phyloP scores from a whole-genome alignment of 2,888 invertebrate species.

The Andrena trimmerana region DNA sequence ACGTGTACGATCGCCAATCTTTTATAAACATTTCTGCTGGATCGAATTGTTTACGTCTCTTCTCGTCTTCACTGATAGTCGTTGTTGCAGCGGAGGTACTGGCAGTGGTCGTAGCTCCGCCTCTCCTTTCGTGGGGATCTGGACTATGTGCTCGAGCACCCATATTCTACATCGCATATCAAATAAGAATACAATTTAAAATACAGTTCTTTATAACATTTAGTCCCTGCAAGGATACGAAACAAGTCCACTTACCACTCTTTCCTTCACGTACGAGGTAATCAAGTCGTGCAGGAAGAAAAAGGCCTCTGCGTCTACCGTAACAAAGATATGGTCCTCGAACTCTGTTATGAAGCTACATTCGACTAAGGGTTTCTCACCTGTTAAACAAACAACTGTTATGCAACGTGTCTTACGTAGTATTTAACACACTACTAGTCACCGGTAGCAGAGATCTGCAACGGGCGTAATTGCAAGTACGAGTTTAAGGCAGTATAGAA shows the following conservation, averaged over 20 bases:
- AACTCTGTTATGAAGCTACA: conserved; percentile 99
- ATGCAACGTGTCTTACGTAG: background rate
- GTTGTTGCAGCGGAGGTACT: conserved; percentile 66
- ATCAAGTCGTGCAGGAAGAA: conserved; percentile 99
- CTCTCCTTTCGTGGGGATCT: conserved; percentile 80
- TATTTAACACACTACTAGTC: conserved; percentile 3
- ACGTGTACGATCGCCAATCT: conserved; percentile 96
- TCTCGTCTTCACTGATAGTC: conserved; percentile 82
- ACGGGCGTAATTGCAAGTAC: background rate
- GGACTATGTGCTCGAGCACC: conserved; percentile 84
- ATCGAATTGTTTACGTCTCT: conserved; percentile 84
- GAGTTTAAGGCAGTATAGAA: background rate
- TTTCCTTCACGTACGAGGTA: conserved; percentile 97
- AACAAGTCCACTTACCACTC: conserved; percentile 87
- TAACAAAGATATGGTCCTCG: conserved; percentile 99
- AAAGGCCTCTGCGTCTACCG: conserved; percentile 99
- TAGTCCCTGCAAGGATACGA: background rate
- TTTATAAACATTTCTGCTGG: conserved; percentile 89
- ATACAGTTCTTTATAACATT: background rate
- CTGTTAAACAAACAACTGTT: conserved; percentile 82
- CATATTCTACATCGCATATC: conserved; percentile 77
- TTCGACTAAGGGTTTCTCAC: conserved; percentile 94
- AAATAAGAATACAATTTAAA: conserved; percentile 4
- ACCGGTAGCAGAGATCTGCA: background rate
- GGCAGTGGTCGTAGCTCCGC: conserved; percentile 70